Base-by-base conservation (phyloP, 2,888 invertebrate species). In the Nasonia oneida region DNA sequence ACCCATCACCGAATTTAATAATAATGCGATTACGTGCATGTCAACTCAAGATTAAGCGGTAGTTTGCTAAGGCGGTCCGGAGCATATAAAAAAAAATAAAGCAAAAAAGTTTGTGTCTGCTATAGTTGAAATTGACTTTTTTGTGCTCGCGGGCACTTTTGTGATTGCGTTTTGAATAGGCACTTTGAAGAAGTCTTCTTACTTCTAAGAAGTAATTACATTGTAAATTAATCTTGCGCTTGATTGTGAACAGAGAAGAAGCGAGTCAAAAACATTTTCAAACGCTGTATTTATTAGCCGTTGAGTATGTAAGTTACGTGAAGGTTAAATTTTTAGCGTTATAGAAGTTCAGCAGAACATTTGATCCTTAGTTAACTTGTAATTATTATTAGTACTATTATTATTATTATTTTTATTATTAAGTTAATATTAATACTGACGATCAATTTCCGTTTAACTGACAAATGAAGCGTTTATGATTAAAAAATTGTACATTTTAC, bases 191-290 rank as follows among this genome's bases (percentile, higher is more conserved):
- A 64, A 80, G 50, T 71, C 47, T 74, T 77, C 37, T 70, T 76
- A 71, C 61, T 85, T 85, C 85, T 76, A 76, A 81, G 77, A 85
- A 85, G 61, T 81, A 80, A 29, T 70, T 14, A 70, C 29, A 82
- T 77, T 85, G 76, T 81, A 85, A 85, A 81, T 85, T 77, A 77
- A 77, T 37, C n/a, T 29, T 76, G 29, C 29, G 64, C 67, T 84
- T 74, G 18, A 64, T 64, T 83, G 14, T 47, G 39, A 50, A 74
- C 15, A 23, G 29, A 84, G 73, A 74, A 74, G 70, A 75, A 12
- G 53, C 37, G 29, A 74, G 73, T 71, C 14, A 12, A 81, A 81
- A 29, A 33, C 50, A 70, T 76, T 83, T 70, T 53, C 53, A 83
- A 37, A 84, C 50, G 50, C 70, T 71, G 57, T 83, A 74, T 79